Evolutionary conservation across 2,113 vertebrate genomes (phyloP), one percentile per base, ranked within the genome.

Genomic region (Ascaphus truei): DNA sequence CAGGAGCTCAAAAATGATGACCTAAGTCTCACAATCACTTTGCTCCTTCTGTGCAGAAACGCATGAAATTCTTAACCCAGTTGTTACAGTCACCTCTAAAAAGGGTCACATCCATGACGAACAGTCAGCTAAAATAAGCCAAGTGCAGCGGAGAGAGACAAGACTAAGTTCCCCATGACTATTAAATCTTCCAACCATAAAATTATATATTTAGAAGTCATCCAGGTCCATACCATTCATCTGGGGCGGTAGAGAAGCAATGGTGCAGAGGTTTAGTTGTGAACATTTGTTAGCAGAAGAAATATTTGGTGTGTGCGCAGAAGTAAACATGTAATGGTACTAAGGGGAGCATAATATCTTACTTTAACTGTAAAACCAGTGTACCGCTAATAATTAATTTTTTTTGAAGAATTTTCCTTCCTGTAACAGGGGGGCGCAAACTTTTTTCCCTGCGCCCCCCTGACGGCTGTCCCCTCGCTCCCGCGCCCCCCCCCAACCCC

Each of bases 51-150:
- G 39, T 18, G 25, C 39, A 31, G 22, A 60, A 41, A 26, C 29
- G 36, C 57, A 62, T 47, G 39, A 62, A 62, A 47, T 62, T 30
- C 39, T 62, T 62, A 47, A 62, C 59, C 45, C 27, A 31, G 59
- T 62, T 62, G 59, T 62, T 33, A 33, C 23, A 62, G 59, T 62
- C 41, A 47, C 26, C 27, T 62, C 5, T 62, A 27, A 62, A n/a
- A 62, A 47, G 59, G 27, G 59, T 47, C 59, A 47, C 27, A 45
- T 48, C 12, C 26, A 0, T 22, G 27, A n/a, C 11, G 27, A 62
- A 47, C 29, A 41, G 59, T 62, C 59, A 62, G 16, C 16, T 33
- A 62, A 41, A 62, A 48, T 29, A 62, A 62, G 45, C 29, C 10
- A 26, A 31, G 27, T 39, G 26, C 45, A 18, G 59, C 33, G 41